Percentiles rank a stretch among this genome's conserved stretches.
Conservation (phyloP, 2,113 vertebrate species). For the Syngnathus scovelli region DNA sequence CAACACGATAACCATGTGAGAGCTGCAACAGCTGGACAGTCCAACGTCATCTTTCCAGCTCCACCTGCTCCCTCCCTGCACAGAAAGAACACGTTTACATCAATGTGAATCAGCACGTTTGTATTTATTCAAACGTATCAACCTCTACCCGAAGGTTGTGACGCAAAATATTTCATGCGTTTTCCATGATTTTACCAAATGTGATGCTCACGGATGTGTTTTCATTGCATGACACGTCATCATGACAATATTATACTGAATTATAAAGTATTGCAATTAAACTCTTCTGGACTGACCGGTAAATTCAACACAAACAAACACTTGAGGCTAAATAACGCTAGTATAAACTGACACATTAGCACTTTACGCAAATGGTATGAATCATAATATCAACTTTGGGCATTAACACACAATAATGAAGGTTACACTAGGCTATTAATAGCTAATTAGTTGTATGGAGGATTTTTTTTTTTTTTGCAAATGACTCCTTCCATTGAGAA, state of each 20-base stretch:
- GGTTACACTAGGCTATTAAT: no score
- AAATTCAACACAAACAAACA: no score
- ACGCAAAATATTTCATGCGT: background rate
- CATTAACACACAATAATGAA: no score
- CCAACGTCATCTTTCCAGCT: conserved; percentile 31
- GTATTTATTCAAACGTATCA: background rate
- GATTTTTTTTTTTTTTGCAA: background rate
- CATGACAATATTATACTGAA: conserved; percentile 18
- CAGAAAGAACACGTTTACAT: background rate
- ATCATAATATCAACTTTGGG: no score
- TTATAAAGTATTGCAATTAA: background rate
- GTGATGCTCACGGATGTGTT: background rate
- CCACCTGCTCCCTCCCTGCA: conserved; percentile 15
- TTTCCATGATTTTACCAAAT: background rate
- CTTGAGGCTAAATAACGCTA: no score
- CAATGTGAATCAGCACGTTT: background rate
- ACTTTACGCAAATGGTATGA: no score
- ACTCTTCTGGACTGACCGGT: no score
- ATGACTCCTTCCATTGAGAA: conserved; percentile 28
- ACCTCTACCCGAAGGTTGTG: background rate
- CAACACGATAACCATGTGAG: conserved; percentile 27
- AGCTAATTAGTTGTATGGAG: background rate
- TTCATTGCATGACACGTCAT: conserved; percentile 19
- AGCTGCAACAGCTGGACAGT: conserved; percentile 48
- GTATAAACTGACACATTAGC: no score